phyloP scores from a whole-genome alignment of 1,140 invertebrate species.

The Diachasma alloeum region DNA sequence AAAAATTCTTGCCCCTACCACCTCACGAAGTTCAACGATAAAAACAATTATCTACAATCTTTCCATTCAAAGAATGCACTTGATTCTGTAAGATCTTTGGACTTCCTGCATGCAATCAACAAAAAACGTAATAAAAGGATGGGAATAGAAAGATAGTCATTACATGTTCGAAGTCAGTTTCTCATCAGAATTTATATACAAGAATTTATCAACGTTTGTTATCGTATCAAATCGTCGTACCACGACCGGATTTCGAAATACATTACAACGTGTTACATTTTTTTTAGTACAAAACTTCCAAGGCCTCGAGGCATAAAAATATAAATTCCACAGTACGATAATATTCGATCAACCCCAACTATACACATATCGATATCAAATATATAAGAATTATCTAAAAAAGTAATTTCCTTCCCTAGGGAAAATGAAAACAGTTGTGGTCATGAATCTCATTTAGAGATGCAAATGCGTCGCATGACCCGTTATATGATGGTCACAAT shows the following conservation, averaged over 20 bases:
- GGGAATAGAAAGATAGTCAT: background rate
- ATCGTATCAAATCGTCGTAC: background rate
- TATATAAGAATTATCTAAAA: constrained; percentile 2
- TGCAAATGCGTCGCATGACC: too few species aligned
- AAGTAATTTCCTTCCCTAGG: background rate
- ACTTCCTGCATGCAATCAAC: too few species aligned
- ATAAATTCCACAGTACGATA: background rate
- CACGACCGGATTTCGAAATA: background rate
- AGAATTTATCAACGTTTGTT: background rate
- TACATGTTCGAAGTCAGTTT: background rate
- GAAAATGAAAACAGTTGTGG: too few species aligned
- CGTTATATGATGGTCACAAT: too few species aligned
- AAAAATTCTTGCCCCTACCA: too few species aligned
- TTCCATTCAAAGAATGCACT: too few species aligned
- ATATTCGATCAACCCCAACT: background rate
- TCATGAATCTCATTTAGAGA: too few species aligned
- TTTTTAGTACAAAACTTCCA: background rate
- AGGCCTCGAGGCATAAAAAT: background rate
- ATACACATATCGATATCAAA: background rate
- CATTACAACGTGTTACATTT: background rate
- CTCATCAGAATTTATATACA: background rate
- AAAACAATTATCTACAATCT: too few species aligned
- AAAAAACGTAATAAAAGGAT: background rate
- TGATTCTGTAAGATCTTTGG: too few species aligned
- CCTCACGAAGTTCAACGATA: too few species aligned